phyloP scores from a whole-genome alignment of 2,888 invertebrate genomes.

The Drosophila flavopinicola region DNA sequence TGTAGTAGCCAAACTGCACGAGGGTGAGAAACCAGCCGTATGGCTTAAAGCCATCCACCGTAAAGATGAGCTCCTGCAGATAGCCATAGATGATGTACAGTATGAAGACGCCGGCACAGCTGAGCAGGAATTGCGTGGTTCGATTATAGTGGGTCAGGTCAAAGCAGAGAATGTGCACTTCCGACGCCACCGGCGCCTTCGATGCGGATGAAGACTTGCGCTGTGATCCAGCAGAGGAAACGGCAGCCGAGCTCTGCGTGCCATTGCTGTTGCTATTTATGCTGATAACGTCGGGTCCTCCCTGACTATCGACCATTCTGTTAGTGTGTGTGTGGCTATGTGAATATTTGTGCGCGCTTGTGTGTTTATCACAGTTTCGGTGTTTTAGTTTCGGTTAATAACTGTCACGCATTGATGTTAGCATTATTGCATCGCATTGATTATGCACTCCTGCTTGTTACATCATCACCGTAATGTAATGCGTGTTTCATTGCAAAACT shows the following conservation, averaged over 20 bases:
- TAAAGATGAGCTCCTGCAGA: slow-evolving; percentile 95
- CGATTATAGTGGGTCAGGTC: slow-evolving; percentile 88
- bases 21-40: slow-evolving; percentile 97
- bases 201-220: slow-evolving; percentile 48
- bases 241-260: slow-evolving; percentile 9
- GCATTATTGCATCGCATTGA: slow-evolving; percentile 7
- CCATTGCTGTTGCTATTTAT: slow-evolving; percentile 38
- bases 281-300: slow-evolving; percentile 59
- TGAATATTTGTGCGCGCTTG: slow-evolving; percentile 3
- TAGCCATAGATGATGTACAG: slow-evolving; percentile 97
- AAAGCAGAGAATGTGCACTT: slow-evolving; percentile 89
- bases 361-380: slow-evolving; percentile 39
- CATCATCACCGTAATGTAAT: slow-evolving; percentile 13
- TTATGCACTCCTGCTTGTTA: slow-evolving; percentile 8
- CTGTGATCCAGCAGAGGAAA: slow-evolving; percentile 6
- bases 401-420: slow-evolving; percentile 20
- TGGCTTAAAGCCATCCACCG: slow-evolving; percentile 93
- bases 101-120: slow-evolving; percentile 92
- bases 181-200: slow-evolving; percentile 59
- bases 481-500: too few species aligned
- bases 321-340: slow-evolving; percentile 17
- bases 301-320: slow-evolving; percentile 37
- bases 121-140: slow-evolving; percentile 90
- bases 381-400: slow-evolving; percentile 1
- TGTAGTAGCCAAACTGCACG: slow-evolving; percentile 95